Conservation (phyloP, 2,113 vertebrate species). For the Trogon surrucura region DNA sequence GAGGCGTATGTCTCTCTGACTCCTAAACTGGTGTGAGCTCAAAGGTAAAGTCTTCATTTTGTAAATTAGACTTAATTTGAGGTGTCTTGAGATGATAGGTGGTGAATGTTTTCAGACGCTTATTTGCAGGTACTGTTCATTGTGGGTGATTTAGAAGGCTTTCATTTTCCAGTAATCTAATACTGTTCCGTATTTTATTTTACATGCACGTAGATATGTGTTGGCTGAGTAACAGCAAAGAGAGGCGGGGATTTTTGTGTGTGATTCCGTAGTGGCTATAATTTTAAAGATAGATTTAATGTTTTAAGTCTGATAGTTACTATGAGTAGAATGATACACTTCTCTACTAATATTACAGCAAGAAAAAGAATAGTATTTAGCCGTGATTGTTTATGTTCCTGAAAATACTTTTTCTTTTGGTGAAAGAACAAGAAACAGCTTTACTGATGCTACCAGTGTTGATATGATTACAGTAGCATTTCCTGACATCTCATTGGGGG, state of each 20-base stretch:
- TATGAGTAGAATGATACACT: conserved; percentile 34
- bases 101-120: conserved; percentile 52
- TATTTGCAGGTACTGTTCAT: conserved; percentile 54
- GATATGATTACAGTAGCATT: conserved; percentile 2
- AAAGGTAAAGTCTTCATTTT: conserved; percentile 47
- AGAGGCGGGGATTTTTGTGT: conserved; percentile 17
- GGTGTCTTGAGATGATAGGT: conserved; percentile 18
- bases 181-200: conserved; percentile 58
- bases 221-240: conserved; percentile 45
- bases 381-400: conserved; percentile 32
- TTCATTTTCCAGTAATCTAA: conserved; percentile 50
- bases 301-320: conserved; percentile 37
- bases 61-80: conserved; percentile 50
- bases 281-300: conserved; percentile 52
- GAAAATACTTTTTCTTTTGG: background rate
- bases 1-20: background rate
- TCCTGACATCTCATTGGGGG: background rate
- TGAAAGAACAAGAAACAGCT: background rate
- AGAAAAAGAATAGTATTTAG: conserved; percentile 51
- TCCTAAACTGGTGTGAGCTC: conserved; percentile 21
- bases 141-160: conserved; percentile 56
- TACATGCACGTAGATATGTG: conserved; percentile 57
- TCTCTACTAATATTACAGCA: conserved; percentile 48
- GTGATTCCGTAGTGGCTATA: conserved; percentile 42
- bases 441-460: background rate